A percentile compares a stretch with the other conserved stretches of the same genome.
phyloP scores from a whole-genome alignment of 37 sponge, comb jelly and placozoan species.

The Geodia barretti region DNA sequence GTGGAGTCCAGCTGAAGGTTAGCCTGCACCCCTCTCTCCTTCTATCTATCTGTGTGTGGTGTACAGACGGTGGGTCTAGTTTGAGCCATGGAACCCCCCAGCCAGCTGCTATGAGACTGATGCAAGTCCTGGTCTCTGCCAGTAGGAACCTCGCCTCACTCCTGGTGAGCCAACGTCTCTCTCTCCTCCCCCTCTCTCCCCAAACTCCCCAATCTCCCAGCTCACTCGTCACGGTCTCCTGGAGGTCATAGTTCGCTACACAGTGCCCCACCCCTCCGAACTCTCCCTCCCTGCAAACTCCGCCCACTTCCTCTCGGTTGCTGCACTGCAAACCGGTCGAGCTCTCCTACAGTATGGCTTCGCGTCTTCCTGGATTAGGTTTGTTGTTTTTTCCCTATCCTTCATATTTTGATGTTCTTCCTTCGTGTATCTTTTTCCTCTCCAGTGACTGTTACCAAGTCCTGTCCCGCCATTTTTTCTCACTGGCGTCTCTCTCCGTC shows the following conservation, averaged over 20 bases:
- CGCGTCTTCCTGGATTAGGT: constrained; percentile 7
- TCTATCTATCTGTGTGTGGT: neutral
- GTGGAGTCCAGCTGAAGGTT: constrained; percentile 15
- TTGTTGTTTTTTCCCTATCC: too few species aligned
- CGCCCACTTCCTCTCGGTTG: constrained; percentile 5
- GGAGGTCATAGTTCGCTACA: constrained; percentile 47
- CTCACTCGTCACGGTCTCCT: constrained; percentile 24
- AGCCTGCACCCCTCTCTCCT: neutral
- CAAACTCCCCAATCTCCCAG: constrained; percentile 13
- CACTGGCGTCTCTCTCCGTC: neutral
- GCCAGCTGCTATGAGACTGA: constrained; percentile 59
- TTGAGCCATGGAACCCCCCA: constrained; percentile 17
- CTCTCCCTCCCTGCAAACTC: constrained; percentile 12
- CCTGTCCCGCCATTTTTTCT: neutral
- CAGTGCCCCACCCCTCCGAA: constrained; percentile 24
- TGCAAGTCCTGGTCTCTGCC: constrained; percentile 57
- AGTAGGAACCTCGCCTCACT: constrained; percentile 58
- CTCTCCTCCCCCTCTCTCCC: neutral
- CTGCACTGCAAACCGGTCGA: constrained; percentile 39
- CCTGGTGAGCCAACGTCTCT: constrained; percentile 38
- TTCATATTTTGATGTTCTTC: neutral
- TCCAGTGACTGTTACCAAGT: neutral
- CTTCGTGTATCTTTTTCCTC: neutral
- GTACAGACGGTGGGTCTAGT: neutral
- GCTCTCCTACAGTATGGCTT: constrained; percentile 51